Evolutionary conservation across 2,113 vertebrate genomes (phyloP), one percentile per base, ranked within the genome.

Genomic region (Seriola quinqueradiata): DNA sequence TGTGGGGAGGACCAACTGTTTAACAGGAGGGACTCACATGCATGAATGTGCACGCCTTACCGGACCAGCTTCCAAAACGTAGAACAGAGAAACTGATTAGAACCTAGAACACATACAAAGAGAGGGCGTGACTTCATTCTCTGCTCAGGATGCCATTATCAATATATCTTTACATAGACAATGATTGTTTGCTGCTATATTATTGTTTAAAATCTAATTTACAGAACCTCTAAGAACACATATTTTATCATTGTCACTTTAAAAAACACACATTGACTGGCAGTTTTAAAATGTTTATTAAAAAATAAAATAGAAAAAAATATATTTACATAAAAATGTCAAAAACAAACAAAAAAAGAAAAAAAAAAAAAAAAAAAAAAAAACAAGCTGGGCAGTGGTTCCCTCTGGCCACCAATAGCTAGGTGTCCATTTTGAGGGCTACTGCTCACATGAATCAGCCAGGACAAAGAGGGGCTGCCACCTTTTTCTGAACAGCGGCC

Each of bases 301-400:
- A 99, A 99, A 99, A 99, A 95, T 94, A 95, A 99, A 97, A 97
- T 98, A 98, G 97, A 97, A 95, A 95, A 96, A 93, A 98, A 97
- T 96, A 97, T 91, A 93, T 91, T 96, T 97, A 99, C 97, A 98
- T 99, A 99, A 98, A 99, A 99, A 99, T 97, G 97, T 96, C 94
- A 93, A 91, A 90, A 90, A 87, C 89, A 92, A 78, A 71, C 16
- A 64, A 50, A 25, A 7, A 93, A 83, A 90, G 81, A 70, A 60
- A 13, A 54, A 73, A 21, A 52, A 90, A 82, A 75, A 58, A 19
- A 54, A 77, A 34, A n/a, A 7, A 34, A n/a, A 7, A 54, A 60
- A 57, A 57, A 91, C 81, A 92, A 87, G 91, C 91, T 83, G 79
- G 84, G 88, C 88, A 90, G 89, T 89, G 86, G 76, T 61, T 92